Base-by-base conservation (phyloP, 2,113 vertebrate species). In the Potamarius usumacintae region DNA sequence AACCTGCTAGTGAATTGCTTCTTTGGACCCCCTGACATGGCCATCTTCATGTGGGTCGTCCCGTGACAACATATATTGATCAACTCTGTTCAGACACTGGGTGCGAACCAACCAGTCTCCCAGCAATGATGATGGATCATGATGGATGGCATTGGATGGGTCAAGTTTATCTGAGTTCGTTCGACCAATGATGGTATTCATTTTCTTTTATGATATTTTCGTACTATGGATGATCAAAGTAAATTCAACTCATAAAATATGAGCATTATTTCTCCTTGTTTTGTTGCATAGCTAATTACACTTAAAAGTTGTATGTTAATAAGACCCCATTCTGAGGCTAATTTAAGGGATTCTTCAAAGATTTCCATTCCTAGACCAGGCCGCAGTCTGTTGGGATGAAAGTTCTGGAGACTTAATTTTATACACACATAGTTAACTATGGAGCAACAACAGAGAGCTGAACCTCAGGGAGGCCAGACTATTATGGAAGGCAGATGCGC, bases 381-480 rank as follows among this genome's bases (percentile, higher is more conserved):
- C 82, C 76, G 20, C 85, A 67, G 82, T 85, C 87, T 85, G 67
- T 30, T 76, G 83, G 83, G 86, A 87, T 63, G n/a, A 55, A 57
- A 71, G n/a, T 53, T 20, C 57, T 34, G 81, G 85, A 88, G 82
- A 87, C 85, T 84, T 88, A 90, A 88, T 88, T 90, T 88, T 88
- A 85, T 57, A 83, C 79, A 83, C 76, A 71, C 86, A 79, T 57
- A 67, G 83, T 88, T 90, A 90, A 83, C 89, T 90, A 85, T 88
- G 78, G 60, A 85, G 80, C 86, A 85, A 88, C 83, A 85, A 85
- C 85, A 88, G 78, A 88, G 86, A 85, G 86, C 85, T 85, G 62
- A 88, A 82, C 91, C 89, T 78, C 87, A 84, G 88, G 89, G 90
- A 89, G 88, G 60, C 83, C 79, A 83, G 86, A 90, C 62, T 81